phyloP scores from a whole-genome alignment of 2,888 invertebrate genomes.

The Ditula angustiorana region DNA sequence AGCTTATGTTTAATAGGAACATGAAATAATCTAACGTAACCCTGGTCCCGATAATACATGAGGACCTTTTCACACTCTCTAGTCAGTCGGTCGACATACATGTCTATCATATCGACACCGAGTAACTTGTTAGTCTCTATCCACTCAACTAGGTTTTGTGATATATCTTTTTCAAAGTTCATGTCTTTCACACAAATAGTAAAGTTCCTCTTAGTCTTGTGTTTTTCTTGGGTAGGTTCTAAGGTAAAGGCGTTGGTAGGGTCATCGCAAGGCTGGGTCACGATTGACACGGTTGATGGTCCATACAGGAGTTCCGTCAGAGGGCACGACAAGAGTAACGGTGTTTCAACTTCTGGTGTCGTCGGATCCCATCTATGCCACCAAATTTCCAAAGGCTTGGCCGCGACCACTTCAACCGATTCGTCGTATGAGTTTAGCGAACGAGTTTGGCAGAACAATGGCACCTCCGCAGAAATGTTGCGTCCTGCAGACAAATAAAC shows the following conservation, averaged over 20 bases:
- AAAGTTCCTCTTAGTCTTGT: slow-evolving; percentile 72
- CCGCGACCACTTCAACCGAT: slow-evolving; percentile 83
- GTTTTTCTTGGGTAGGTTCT: slow-evolving; percentile 48
- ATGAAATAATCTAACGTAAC: slow-evolving; percentile 77
- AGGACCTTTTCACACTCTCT: slow-evolving; percentile 83
- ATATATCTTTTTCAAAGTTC: slow-evolving; percentile 87
- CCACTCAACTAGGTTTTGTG: slow-evolving; percentile 88
- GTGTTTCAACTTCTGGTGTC: slow-evolving; percentile 77
- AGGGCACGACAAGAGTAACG: slow-evolving; percentile 87
- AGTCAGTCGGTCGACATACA: slow-evolving; percentile 87
- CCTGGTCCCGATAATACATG: slow-evolving; percentile 81
- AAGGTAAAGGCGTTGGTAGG: slow-evolving; percentile 73
- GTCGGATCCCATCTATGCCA: slow-evolving; percentile 86
- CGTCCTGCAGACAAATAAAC: slow-evolving; percentile 67
- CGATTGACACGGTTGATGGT: slow-evolving; percentile 78
- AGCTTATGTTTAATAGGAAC: slow-evolving; percentile 81
- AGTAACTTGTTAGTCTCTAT: slow-evolving; percentile 88
- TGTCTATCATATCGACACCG: slow-evolving; percentile 88
- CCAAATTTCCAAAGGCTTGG: slow-evolving; percentile 87
- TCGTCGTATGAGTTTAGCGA: slow-evolving; percentile 65
- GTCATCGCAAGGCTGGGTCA: slow-evolving; percentile 79
- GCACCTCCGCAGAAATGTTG: slow-evolving; percentile 65
- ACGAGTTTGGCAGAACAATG: slow-evolving; percentile 85
- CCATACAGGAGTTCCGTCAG: slow-evolving; percentile 74
- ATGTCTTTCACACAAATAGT: slow-evolving; percentile 91